Evolutionary conservation across 2,888 invertebrate species (phyloP), one percentile per base, ranked within the genome.

Genomic region (Pseudococcus longispinus): DNA sequence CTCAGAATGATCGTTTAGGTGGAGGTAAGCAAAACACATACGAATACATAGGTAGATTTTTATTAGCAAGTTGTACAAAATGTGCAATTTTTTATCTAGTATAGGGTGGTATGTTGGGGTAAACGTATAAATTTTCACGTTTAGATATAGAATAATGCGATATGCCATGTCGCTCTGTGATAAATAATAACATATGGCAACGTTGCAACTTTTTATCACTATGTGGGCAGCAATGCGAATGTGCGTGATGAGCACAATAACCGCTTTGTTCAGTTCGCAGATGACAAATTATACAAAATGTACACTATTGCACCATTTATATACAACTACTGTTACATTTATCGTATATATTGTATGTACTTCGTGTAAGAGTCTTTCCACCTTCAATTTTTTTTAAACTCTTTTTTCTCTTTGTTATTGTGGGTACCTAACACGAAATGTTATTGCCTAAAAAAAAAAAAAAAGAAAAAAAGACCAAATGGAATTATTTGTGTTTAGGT

Each of bases 1-100:
- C 86, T 46, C 89, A 89, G 55, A 83, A 51, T 23, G 87, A 87
- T 65, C 85, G 87, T 23, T 60, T 88, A 37, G 91, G 94, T 20
- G 86, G 86, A 77, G 86, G 86, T 86, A 93, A 96, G 96, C 91
- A 11, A n/a, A 55, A 15, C n/a, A 55, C 0, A n/a, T n/a, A n/a
- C n/a, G n/a, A n/a, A n/a, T n/a, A n/a, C n/a, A n/a, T n/a, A n/a
- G n/a, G n/a, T n/a, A n/a, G n/a, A n/a, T n/a, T n/a, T n/a, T n/a
- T n/a, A n/a, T n/a, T n/a, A n/a, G n/a, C n/a, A n/a, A n/a, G n/a
- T n/a, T n/a, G n/a, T n/a, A n/a, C n/a, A n/a, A n/a, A n/a, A n/a
- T n/a, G n/a, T n/a, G n/a, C n/a, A n/a, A n/a, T n/a, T n/a, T n/a
- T n/a, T n/a, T n/a, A n/a, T n/a, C n/a, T 55, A 95, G 95, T 46